Percentiles rank a stretch among this genome's conserved stretches.
Evolutionary conservation across 2,113 vertebrate genomes (phyloP).

Genomic region (Hippocampus mohnikei): DNA sequence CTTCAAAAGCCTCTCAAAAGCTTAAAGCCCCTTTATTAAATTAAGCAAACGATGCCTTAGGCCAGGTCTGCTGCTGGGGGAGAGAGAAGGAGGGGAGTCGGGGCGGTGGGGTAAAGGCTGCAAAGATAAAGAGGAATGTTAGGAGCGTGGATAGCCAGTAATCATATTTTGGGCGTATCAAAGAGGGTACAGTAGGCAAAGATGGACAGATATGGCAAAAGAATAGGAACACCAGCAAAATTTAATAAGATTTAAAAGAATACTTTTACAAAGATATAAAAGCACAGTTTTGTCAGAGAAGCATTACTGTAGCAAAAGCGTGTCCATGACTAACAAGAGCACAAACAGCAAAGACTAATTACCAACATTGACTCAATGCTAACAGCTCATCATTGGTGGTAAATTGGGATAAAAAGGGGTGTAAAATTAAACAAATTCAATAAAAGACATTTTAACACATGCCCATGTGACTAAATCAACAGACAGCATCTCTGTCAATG

Average conservation of each 20-base stretch:
- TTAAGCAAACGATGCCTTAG: constrained; percentile 75
- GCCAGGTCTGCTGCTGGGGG: constrained; percentile 63
- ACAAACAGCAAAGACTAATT: constrained; percentile 32
- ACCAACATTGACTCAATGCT: constrained; percentile 33
- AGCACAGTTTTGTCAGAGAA: constrained; percentile 7
- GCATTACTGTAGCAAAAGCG: constrained; percentile 14
- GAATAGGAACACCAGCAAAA: not conserved
- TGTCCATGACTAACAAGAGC: constrained; percentile 25
- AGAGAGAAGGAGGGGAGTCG: constrained; percentile 26
- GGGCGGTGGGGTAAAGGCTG: constrained; percentile 30
- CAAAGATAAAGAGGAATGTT: constrained; percentile 20
- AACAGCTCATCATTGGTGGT: constrained; percentile 32
- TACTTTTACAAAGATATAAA: constrained; percentile 10
- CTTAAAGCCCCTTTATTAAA: constrained; percentile 78
- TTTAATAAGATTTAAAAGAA: not conserved
- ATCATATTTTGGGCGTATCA: constrained; percentile 5
- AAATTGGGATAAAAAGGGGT: constrained; percentile 5
- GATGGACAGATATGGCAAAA: not conserved
- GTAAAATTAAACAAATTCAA: constrained; percentile 35
- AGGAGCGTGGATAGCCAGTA: not conserved
- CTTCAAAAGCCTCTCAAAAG: constrained; percentile 77
- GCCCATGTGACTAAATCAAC: constrained; percentile 39
- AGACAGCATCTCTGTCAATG: constrained; percentile 22
- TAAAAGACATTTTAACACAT: constrained; percentile 26
- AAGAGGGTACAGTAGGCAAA: constrained; percentile 35